phyloP scores from a whole-genome alignment of 2,888 invertebrate species.

The Hirtodrosophila duncani region DNA sequence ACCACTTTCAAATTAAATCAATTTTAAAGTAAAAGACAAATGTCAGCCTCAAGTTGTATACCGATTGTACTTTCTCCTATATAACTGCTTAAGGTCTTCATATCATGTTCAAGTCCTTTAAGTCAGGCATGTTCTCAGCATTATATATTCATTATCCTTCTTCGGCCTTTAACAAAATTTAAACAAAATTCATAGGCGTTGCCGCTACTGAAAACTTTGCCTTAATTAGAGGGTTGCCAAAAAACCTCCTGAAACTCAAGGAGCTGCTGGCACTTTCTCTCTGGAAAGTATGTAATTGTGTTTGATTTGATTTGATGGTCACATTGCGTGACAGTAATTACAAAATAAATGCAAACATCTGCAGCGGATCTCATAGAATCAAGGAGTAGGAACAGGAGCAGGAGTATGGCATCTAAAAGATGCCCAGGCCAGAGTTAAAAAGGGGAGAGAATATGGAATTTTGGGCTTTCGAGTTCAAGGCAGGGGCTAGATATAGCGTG shows the following conservation, averaged over 20 bases:
- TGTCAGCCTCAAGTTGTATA: too few species aligned
- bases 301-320: constrained; percentile 73
- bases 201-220: too few species aligned
- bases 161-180: constrained; percentile 14
- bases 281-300: constrained; percentile 17
- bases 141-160: constrained; percentile 32
- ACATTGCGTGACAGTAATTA: constrained; percentile 78
- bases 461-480: neutral
- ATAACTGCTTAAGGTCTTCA: too few species aligned
- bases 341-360: constrained; percentile 77
- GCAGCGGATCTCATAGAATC: constrained; percentile 64
- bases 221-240: constrained; percentile 35
- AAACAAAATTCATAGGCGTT: constrained; percentile 25
- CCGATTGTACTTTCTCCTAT: too few species aligned
- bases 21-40: too few species aligned
- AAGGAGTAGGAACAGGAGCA: too few species aligned
- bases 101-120: neutral
- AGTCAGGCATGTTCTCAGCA: constrained; percentile 13
- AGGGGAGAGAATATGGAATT: too few species aligned
- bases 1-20: too few species aligned
- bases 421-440: constrained; percentile 26
- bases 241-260: constrained; percentile 17
- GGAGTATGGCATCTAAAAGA: too few species aligned
- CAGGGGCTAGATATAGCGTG: neutral
- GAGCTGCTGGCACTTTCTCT: constrained; percentile 35